Evolutionary conservation across 1,140 invertebrate species (phyloP).

Genomic region (Drosophila malerkotliana): DNA sequence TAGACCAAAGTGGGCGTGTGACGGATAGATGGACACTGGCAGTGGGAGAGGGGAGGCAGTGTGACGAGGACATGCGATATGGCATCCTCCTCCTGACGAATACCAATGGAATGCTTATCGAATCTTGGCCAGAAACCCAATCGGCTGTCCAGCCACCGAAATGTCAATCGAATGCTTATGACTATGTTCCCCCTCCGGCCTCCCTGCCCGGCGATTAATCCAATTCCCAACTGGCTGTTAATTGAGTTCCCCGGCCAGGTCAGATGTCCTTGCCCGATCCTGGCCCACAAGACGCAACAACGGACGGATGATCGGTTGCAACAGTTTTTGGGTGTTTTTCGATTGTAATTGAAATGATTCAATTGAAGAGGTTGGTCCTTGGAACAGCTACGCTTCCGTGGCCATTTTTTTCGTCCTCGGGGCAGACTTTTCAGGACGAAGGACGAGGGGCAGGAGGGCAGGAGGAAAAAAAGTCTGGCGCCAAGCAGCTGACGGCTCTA

Average conservation of each 20-base stretch:
- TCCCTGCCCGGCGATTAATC: neutral
- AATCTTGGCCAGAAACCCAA: constrained; percentile 3
- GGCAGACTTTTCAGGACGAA: neutral
- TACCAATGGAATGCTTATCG: constrained; percentile 12
- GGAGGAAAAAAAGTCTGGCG: constrained; percentile 55
- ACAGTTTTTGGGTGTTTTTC: neutral
- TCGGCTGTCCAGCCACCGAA: constrained; percentile 6
- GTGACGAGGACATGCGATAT: constrained; percentile 10
- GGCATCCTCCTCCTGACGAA: neutral
- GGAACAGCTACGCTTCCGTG: neutral
- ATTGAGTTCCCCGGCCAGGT: constrained; percentile 7
- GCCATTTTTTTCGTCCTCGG: neutral
- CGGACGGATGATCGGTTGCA: neutral
- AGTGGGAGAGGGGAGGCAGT: too few species aligned
- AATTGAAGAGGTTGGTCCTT: neutral
- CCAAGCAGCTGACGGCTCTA: constrained; percentile 57
- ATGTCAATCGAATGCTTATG: constrained; percentile 2
- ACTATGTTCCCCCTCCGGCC: neutral
- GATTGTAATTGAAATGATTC: neutral
- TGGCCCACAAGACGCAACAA: neutral
- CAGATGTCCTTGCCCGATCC: neutral
- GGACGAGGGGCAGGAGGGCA: neutral
- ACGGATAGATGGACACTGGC: constrained; percentile 23
- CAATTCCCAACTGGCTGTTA: constrained; percentile 2
- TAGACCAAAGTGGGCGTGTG: constrained; percentile 21